Percentiles rank a stretch among this genome's conserved stretches.
Conservation (phyloP, 2,113 vertebrate species). For the Hyperopisus bebe region DNA sequence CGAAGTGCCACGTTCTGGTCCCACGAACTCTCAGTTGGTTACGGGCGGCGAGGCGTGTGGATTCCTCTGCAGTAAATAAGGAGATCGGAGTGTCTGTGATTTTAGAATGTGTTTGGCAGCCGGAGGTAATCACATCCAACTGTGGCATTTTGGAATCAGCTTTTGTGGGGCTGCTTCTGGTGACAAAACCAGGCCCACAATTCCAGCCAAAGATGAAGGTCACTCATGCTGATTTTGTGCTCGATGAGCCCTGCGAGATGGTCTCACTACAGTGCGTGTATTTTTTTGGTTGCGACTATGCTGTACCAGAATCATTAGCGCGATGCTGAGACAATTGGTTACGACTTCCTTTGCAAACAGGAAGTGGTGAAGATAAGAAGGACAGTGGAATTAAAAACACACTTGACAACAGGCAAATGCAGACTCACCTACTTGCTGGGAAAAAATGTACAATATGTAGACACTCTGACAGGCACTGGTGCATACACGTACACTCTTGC, state of each 20-base stretch:
- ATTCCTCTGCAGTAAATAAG: background rate
- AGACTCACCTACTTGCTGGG: background rate
- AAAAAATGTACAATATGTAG: background rate
- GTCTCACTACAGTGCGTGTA: background rate
- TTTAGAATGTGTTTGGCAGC: background rate
- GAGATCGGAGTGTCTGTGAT: background rate
- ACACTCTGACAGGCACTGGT: background rate
- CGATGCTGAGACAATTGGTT: background rate
- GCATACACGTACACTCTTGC: background rate
- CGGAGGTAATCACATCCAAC: background rate
- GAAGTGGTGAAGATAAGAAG: background rate
- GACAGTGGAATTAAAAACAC: background rate
- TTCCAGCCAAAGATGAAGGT: background rate
- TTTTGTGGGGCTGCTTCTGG: background rate
- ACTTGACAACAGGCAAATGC: background rate
- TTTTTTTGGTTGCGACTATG: background rate
- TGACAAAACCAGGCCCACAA: background rate
- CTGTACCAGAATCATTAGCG: background rate
- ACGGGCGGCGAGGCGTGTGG: background rate
- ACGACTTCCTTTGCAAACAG: background rate
- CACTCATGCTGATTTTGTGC: background rate
- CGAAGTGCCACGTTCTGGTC: background rate
- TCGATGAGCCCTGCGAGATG: background rate
- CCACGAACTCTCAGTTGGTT: background rate
- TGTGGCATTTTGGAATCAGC: background rate